Base-by-base conservation (phyloP, 2,797 vertebrate genomes). In the Enteromius treurensis region DNA sequence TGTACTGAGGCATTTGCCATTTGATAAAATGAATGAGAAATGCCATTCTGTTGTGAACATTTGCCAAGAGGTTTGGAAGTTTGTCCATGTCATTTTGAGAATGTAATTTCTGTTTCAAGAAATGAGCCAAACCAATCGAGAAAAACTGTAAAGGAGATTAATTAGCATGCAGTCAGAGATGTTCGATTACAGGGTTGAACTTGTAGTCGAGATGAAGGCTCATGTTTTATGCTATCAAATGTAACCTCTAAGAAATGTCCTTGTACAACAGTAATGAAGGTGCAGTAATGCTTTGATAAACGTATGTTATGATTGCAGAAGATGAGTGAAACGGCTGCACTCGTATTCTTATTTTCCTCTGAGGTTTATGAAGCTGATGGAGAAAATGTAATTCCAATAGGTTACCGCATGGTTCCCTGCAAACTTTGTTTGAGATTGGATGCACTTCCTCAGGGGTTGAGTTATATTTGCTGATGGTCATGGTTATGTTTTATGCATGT, bases 151-250 rank as follows among this genome's bases (percentile, higher is more conserved):
- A 65, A 58, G 21, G 49, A 47, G 23, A 49, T 64, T 84, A 86
- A 87, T 86, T 84, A 70, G 65, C 67, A 62, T 83, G 68, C 74
- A 79, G 42, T 40, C 32, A 58, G n/a, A 74, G 69, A 71, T 23
- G 26, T 77, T 87, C 79, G 77, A 88, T 79, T 83, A 67, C 29
- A 84, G 42, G 82, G 45, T 77, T 81, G 68, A 67, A 58, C 34
- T 68, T 51, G 17, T 79, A 45, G 78, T 37, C 8, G 5, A 58
- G 26, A 69, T 34, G 5, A 68, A 67, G 55, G 60, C 40, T 79
- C 42, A 17, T 60, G 47, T 68, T 37, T 79, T 71, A 29, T 71
- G 32, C 65, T 47, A 74, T 74, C 40, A 74, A 68, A 45, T 75
- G 29, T 9, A 49, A 49, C 29, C 21, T 51, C 40, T 40, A 15